These are phyloP conservation scores for Myotis planiceps DNA, from an alignment of 2,797 vertebrate species.

Conservation along the genomic window DNA sequence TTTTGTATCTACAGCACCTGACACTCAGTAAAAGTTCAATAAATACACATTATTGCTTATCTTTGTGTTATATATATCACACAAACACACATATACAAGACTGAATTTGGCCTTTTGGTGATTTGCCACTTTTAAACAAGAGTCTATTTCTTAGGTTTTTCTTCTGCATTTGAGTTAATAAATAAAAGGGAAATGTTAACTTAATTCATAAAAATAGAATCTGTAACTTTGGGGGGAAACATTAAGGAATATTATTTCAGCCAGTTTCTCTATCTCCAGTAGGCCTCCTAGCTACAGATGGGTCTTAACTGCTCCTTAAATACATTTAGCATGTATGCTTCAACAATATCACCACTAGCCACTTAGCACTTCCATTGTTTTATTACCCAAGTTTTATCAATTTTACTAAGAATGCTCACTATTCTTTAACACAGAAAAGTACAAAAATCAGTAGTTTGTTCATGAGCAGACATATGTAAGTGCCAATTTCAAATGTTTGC, in stretches of 20 bases:
- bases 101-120: background rate
- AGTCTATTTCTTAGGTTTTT: background rate
- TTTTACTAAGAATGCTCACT: conserved; percentile 38
- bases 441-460: background rate
- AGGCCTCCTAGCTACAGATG: conserved; percentile 3
- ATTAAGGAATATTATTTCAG: conserved; percentile 37
- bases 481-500: background rate
- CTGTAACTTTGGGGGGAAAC: background rate
- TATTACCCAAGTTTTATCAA: background rate
- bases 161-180: background rate
- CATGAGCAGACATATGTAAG: background rate
- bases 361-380: conserved; percentile 19
- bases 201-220: conserved; percentile 46
- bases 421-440: conserved; percentile 24
- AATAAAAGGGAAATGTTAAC: conserved; percentile 5
- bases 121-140: background rate
- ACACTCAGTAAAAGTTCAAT: background rate
- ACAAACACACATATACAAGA: background rate
- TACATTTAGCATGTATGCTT: conserved; percentile 5
- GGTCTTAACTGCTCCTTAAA: background rate
- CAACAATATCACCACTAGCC: background rate
- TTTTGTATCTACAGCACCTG: background rate
- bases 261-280: background rate
- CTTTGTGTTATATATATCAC: background rate
- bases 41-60: background rate